A percentile compares a stretch with the other conserved stretches of the same genome.
Conservation (phyloP, 2,113 vertebrate species). For the Galeopterus variegatus region DNA sequence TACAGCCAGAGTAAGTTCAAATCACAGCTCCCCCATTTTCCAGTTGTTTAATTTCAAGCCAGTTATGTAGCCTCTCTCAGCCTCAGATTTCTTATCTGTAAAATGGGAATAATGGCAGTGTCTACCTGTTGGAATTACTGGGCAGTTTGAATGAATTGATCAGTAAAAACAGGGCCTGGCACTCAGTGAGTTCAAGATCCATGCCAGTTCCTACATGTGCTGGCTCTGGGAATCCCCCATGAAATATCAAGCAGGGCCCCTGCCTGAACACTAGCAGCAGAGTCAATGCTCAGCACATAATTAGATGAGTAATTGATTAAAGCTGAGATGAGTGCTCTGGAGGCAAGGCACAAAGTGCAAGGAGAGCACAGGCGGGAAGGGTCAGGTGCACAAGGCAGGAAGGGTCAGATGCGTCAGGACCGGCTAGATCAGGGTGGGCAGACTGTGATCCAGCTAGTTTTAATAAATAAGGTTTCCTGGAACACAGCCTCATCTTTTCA, state of each 20-base stretch:
- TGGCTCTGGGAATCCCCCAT: background rate
- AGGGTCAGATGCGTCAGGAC: background rate
- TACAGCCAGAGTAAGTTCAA: background rate
- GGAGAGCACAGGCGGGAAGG: background rate
- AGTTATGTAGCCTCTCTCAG: background rate
- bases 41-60: background rate
- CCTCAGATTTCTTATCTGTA: background rate
- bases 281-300: background rate
- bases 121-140: background rate
- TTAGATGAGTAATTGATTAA: constrained; percentile 45
- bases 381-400: background rate
- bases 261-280: background rate
- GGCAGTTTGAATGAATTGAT: background rate
- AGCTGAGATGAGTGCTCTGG: background rate
- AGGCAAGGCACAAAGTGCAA: background rate
- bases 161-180: background rate
- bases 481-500: background rate
- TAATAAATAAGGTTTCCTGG: background rate
- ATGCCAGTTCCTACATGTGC: background rate
- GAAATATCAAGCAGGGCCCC: background rate
- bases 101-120: background rate
- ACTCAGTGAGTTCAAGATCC: fast-evolving
- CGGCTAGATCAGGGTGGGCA: background rate
- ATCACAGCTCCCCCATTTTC: background rate
- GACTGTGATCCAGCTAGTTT: background rate